A percentile compares a stretch with the other conserved stretches of the same genome.
Evolutionary conservation across 2,888 invertebrate genomes (phyloP).

Genomic region (Tiphia femorata): DNA sequence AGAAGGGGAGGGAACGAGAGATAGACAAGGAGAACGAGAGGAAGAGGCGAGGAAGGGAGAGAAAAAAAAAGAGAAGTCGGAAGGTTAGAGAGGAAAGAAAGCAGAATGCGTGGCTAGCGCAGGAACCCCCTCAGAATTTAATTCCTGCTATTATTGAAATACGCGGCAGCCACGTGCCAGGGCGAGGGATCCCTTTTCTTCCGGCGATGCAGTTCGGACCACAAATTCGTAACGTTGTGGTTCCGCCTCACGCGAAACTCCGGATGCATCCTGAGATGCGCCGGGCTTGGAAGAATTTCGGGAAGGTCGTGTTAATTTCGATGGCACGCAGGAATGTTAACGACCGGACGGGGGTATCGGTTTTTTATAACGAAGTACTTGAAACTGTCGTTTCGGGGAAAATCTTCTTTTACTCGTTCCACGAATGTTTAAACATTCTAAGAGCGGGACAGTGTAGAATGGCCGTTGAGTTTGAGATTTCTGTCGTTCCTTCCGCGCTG

Average conservation of each 20-base stretch:
- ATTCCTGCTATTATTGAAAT: constrained; percentile 3
- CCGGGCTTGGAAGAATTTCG: background rate
- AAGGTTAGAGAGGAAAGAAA: constrained; percentile 13
- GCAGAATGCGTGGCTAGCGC: background rate
- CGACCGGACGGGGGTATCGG: too few relatives aligned
- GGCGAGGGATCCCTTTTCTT: constrained; percentile 6
- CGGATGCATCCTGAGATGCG: constrained; percentile 10
- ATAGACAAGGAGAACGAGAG: constrained; percentile 17
- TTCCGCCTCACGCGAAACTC: constrained; percentile 12
- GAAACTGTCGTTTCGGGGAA: too few relatives aligned
- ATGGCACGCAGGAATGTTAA: too few relatives aligned
- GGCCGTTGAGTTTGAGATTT: too few relatives aligned
- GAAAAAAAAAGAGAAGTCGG: constrained; percentile 37
- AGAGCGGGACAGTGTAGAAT: background rate
- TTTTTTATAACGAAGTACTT: too few relatives aligned
- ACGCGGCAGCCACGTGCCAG: constrained; percentile 13
- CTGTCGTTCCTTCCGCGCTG: too few relatives aligned
- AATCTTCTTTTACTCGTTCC: too few relatives aligned
- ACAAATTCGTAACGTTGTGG: too few relatives aligned
- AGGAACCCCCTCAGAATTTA: constrained; percentile 40
- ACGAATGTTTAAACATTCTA: background rate
- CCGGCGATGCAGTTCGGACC: too few relatives aligned
- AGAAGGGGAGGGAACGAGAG: background rate
- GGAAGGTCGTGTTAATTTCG: too few relatives aligned
- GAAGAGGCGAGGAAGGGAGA: constrained; percentile 12